Conservation (phyloP, 2,888 invertebrate genomes). For the Drosophila falleni region DNA sequence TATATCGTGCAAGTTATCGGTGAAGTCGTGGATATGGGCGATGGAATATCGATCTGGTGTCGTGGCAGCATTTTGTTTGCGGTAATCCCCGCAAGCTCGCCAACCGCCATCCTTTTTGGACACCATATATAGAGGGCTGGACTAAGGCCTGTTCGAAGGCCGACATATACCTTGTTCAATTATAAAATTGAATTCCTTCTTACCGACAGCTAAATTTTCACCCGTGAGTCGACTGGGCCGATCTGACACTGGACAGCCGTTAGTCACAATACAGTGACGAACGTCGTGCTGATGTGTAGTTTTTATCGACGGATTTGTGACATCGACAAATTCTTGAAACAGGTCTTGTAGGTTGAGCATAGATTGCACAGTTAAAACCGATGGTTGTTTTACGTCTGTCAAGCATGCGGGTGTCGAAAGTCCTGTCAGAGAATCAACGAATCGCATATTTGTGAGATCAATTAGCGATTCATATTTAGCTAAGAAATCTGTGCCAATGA, state of each 20-base stretch:
- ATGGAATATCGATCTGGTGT: not conserved
- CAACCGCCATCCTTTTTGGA: not conserved
- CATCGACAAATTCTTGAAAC: not conserved
- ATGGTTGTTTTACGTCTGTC: too few species aligned
- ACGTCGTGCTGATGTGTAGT: not conserved
- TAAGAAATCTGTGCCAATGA: too few species aligned
- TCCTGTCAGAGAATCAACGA: too few species aligned
- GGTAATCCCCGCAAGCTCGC: not conserved
- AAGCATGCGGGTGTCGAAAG: too few species aligned
- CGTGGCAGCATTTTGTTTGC: not conserved
- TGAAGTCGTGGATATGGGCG: not conserved
- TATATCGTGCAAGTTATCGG: not conserved
- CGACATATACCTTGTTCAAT: not conserved
- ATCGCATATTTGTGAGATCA: too few species aligned
- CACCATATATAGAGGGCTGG: not conserved
- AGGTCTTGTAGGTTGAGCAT: too few species aligned
- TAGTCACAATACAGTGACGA: not conserved
- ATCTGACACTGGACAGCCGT: not conserved
- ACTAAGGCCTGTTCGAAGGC: not conserved
- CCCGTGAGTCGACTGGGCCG: not conserved
- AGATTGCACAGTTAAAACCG: too few species aligned
- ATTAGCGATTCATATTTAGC: too few species aligned
- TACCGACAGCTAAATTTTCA: not conserved
- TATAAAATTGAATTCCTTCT: not conserved
- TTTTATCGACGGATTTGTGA: not conserved